Base-by-base conservation (phyloP, 2,888 invertebrate species). In the Cephonodes hylas region DNA sequence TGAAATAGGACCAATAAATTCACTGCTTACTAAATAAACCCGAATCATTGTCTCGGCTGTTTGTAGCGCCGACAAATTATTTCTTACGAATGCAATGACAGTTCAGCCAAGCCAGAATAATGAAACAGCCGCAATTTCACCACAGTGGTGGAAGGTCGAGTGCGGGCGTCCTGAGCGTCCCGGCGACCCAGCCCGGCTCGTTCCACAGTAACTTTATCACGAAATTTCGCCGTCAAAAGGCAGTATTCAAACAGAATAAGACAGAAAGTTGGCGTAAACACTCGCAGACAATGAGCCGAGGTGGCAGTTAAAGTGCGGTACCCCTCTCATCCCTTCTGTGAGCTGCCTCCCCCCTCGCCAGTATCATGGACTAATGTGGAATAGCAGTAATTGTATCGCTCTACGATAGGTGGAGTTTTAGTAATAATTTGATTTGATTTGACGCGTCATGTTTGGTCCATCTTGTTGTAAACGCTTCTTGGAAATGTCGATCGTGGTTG, bases 231-330 rank as follows among this genome's bases (percentile, higher is more conserved):
- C 31, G 31, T 53, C 27, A 31, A 10, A 20, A 31, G 18, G 48
- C 27, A n/a, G 18, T 53, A 53, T 53, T 53, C 31, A 53, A 53
- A 53, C 31, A 53, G 8, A 60, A 60, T 53, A 20, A 34, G 53
- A 53, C 42, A 20, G 38, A 42, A 42, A 46, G 34, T 25, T 53
- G 18, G 60, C 48, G 25, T 22, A 53, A 8, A 48, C 60, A 60
- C 42, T 60, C 25, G 23, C 63, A 72, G 69, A 77, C 73, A 74
- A 75, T 70, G 64, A 57, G 60, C 27, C 53, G 62, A 64, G 63
- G 66, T 68, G 67, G 66, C 65, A 59, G 64, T 73, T 77, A 77
- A 77, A 76, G 76, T 75, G 70, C 66, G 59, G 66, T 74, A 71
- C 13, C 38, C 20, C 38, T 8, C 10, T 0, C 13, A n/a, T n/a